Evolutionary conservation across 2,888 invertebrate genomes (phyloP).

Genomic region (Campoletis raptor): DNA sequence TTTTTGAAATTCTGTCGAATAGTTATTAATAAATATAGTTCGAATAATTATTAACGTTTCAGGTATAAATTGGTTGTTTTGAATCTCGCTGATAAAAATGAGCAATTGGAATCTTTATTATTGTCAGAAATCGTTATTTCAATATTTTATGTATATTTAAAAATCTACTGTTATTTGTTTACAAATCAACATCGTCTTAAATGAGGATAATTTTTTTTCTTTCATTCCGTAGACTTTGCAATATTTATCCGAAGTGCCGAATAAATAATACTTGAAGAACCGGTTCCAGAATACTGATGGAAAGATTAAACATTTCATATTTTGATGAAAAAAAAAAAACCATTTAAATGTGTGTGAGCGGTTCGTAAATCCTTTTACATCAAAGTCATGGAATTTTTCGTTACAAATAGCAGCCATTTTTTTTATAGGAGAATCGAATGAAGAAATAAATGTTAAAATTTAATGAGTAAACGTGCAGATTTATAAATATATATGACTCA

Average conservation of each 20-base stretch:
- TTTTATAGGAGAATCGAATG: no score
- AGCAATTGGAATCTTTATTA: no score
- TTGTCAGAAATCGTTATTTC: no score
- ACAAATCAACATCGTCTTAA: not conserved
- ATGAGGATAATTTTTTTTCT: not conserved
- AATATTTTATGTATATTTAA: not conserved
- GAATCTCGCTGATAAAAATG: not conserved
- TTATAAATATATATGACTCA: conserved; percentile 29
- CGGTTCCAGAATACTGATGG: not conserved
- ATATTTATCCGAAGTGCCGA: not conserved
- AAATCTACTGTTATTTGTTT: not conserved
- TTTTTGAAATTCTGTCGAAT: no score
- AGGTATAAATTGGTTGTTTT: not conserved
- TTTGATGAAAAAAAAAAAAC: not conserved
- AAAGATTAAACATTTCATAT: not conserved
- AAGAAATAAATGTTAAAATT: not conserved
- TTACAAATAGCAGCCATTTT: not conserved
- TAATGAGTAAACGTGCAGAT: not conserved
- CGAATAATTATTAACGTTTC: no score
- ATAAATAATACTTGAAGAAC: not conserved
- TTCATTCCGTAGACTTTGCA: not conserved
- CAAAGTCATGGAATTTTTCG: not conserved
- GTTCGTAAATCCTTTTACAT: not conserved
- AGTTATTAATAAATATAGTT: no score
- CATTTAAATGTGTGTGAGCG: not conserved